These are phyloP conservation scores for Brachyopa scutellaris DNA, from an alignment of 2,888 invertebrate genomes.

Conservation along the genomic window DNA sequence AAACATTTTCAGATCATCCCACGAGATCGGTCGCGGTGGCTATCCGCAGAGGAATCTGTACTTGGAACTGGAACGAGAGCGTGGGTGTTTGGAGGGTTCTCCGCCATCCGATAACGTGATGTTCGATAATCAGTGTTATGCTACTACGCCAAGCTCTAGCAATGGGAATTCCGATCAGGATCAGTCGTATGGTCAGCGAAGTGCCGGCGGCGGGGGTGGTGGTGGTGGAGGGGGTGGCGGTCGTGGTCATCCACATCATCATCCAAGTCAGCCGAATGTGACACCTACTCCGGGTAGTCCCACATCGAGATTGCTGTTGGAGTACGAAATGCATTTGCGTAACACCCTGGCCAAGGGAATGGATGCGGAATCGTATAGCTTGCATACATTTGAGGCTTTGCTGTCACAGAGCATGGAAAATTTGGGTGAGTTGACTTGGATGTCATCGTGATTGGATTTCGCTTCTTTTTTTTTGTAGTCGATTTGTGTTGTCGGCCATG, in stretches of 20 bases:
- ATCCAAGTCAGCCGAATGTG: constrained; percentile 86
- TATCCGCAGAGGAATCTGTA: constrained; percentile 89
- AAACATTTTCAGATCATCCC: constrained; percentile 84
- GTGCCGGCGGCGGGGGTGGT: constrained; percentile 75
- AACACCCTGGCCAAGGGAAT: constrained; percentile 96
- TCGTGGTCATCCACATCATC: constrained; percentile 85
- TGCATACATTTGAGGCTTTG: constrained; percentile 96
- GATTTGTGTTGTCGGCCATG: constrained; percentile 23
- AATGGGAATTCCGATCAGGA: constrained; percentile 96
- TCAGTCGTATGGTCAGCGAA: constrained; percentile 85
- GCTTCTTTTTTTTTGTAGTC: not conserved
- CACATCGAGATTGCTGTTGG: constrained; percentile 91
- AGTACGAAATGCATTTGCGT: constrained; percentile 96
- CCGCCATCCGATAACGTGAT: constrained; percentile 96
- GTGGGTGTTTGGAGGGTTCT: constrained; percentile 85
- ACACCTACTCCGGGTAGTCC: constrained; percentile 92
- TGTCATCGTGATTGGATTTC: not conserved
- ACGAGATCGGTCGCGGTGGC: constrained; percentile 88
- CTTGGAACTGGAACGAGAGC: constrained; percentile 89
- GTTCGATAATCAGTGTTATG: constrained; percentile 97
- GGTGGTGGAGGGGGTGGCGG: constrained; percentile 45
- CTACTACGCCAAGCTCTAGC: constrained; percentile 96
- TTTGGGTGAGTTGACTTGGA: constrained; percentile 85
- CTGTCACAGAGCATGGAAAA: constrained; percentile 98
- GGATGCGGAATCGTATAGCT: constrained; percentile 96